phyloP scores from a whole-genome alignment of 2,113 vertebrate species.

The Pogona vitticeps region DNA sequence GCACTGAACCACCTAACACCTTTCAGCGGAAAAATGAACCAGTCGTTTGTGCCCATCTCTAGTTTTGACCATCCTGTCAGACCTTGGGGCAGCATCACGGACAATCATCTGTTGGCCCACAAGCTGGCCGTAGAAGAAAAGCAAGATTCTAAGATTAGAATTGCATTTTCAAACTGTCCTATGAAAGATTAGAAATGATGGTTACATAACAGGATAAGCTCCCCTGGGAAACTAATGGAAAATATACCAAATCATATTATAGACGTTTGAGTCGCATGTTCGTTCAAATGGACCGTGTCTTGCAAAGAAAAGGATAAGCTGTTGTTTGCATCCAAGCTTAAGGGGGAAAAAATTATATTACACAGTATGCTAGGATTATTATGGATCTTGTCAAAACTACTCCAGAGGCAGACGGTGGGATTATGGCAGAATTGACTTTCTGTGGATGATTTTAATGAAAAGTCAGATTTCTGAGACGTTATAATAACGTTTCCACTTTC shows the following conservation, averaged over 20 bases:
- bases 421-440: slow-evolving; percentile 60
- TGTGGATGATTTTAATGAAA: slow-evolving; percentile 71
- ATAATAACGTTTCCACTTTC: slow-evolving; percentile 56
- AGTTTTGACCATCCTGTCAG: too few relatives aligned
- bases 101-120: slow-evolving; percentile 16
- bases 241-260: slow-evolving; percentile 45
- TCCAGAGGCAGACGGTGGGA: slow-evolving; percentile 58
- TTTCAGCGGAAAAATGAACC: too few relatives aligned
- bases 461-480: slow-evolving; percentile 58
- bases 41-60: too few relatives aligned
- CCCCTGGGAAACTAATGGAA: slow-evolving; percentile 46
- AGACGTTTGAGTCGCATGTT: slow-evolving; percentile 25
- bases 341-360: slow-evolving; percentile 9
- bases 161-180: not conserved
- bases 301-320: slow-evolving; percentile 46
- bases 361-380: slow-evolving; percentile 51
- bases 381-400: slow-evolving; percentile 60
- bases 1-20: too few relatives aligned
- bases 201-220: slow-evolving; percentile 51
- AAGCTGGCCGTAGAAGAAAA: not conserved
- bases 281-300: slow-evolving; percentile 22
- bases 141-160: slow-evolving; percentile 1
- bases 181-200: slow-evolving; percentile 51
- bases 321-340: slow-evolving; percentile 30
- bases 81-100: too few relatives aligned